These are phyloP conservation scores for Parauchenoglanis punctatus DNA, from an alignment of 2,797 vertebrate genomes.

Conservation along the genomic window DNA sequence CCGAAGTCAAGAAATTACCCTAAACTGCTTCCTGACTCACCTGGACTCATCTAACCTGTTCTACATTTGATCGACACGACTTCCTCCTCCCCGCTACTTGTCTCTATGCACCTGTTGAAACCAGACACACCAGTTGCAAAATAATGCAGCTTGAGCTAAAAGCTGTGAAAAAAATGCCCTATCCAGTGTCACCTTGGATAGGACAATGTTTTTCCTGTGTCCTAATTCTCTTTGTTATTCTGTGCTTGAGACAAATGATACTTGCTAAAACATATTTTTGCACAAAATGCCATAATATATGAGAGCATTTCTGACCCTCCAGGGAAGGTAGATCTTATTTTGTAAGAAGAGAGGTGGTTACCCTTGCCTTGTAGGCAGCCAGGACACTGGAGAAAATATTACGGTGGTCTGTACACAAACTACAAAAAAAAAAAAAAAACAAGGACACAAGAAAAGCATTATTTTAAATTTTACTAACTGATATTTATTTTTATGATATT, in stretches of 20 bases:
- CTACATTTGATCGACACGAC: conserved; percentile 80
- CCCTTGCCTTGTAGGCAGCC: background rate
- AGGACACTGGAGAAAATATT: background rate
- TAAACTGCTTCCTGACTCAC: conserved; percentile 81
- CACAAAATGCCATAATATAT: conserved; percentile 3
- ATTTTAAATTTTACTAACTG: too few relatives aligned
- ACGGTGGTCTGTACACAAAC: background rate
- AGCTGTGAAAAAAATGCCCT: background rate
- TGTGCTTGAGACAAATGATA: conserved; percentile 6
- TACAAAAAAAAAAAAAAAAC: background rate
- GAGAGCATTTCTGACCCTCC: conserved; percentile 6
- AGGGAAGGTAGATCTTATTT: conserved; percentile 39
- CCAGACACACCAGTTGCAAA: conserved; percentile 55
- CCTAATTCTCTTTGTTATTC: conserved; percentile 6
- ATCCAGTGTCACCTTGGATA: conserved; percentile 18
- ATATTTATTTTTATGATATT: too few relatives aligned
- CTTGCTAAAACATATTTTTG: conserved; percentile 24
- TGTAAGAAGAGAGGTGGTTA: conserved; percentile 32
- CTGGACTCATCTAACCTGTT: conserved; percentile 92
- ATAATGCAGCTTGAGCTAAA: conserved; percentile 36
- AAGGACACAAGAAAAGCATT: background rate
- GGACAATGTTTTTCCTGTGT: background rate
- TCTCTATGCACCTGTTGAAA: conserved; percentile 66
- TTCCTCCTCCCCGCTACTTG: conserved; percentile 63
- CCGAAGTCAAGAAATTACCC: conserved; percentile 79